Evolutionary conservation across 2,797 vertebrate genomes (phyloP), one percentile per base, ranked within the genome.

Genomic region (Leptatherina wallacei): DNA sequence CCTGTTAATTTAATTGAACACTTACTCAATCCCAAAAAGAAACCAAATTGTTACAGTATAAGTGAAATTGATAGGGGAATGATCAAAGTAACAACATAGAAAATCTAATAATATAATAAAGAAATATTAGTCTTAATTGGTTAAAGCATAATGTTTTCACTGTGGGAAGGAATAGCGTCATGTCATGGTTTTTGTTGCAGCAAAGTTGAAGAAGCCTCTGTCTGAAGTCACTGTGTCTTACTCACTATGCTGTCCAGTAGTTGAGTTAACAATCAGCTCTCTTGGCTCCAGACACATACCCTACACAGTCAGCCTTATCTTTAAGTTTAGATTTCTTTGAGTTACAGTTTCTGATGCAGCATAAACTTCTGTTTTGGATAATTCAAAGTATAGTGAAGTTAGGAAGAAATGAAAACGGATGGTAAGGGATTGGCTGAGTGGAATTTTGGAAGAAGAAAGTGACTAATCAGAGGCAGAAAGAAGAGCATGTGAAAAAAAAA

Each of bases 371-470:
- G 2, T 30, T 55, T 51, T 1, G 55, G 54, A n/a, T n/a, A 35
- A 49, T 66, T 12, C 16, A 38, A n/a, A 30, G 30, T 32, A 9
- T 7, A 16, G 22, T n/a, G 24, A 38, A 55, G 36, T 6, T 27
- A 73, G 36, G n/a, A 60, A 35, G 22, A 67, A 56, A 71, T 32
- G 9, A 27, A n/a, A 72, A 6, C 5, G n/a, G 42, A 33, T 10
- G 12, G n/a, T 8, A n/a, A 42, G 22, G 11, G 20, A 49, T 51
- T 13, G 20, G 3, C 51, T 49, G 60, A 35, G 62, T 67, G 44
- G 29, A 69, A 56, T 73, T 61, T 0, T 32, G 0, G 47, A 54
- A 71, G 57, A 51, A 22, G 42, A 32, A 47, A 18, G 57, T 44
- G 44, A 55, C 29, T 65, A 24, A 30, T 65, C n/a, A 33, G 12